These are phyloP conservation scores for Drosophila murphyi DNA, from an alignment of 1,140 invertebrate species.

Conservation along the genomic window DNA sequence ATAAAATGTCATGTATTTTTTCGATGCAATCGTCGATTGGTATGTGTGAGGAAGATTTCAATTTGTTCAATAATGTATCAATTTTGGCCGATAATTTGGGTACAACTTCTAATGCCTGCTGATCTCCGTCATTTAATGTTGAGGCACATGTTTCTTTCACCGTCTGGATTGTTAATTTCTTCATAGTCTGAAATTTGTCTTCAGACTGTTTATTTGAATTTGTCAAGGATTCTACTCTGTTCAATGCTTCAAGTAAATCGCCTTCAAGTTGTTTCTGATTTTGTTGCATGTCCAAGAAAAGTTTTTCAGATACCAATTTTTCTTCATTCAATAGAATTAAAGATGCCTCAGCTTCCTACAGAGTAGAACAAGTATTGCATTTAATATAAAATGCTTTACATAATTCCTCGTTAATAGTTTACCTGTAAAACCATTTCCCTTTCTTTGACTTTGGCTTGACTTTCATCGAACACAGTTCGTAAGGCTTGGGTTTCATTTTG, in stretches of 20 bases:
- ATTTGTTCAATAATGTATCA: constrained; percentile 82
- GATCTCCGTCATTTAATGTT: constrained; percentile 50
- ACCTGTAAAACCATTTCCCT: constrained; percentile 45
- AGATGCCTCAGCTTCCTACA: constrained; percentile 31
- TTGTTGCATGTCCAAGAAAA: constrained; percentile 38
- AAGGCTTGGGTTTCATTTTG: background rate
- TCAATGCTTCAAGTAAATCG: constrained; percentile 44
- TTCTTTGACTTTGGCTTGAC: constrained; percentile 18
- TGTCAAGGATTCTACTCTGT: constrained; percentile 37
- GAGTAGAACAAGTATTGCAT: background rate
- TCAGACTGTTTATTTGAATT: constrained; percentile 34
- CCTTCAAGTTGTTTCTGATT: constrained; percentile 39
- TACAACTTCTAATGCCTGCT: constrained; percentile 59
- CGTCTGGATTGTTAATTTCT: constrained; percentile 58
- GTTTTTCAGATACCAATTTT: constrained; percentile 31
- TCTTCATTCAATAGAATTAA: constrained; percentile 36
- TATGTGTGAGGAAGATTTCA: constrained; percentile 23
- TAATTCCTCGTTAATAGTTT: background rate
- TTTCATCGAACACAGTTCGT: constrained; percentile 23
- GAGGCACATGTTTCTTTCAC: constrained; percentile 59
- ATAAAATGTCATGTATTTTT: constrained; percentile 51
- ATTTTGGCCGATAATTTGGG: constrained; percentile 87
- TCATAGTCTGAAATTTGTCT: constrained; percentile 37
- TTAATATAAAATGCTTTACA: background rate
- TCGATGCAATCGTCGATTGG: constrained; percentile 28